Percentiles rank a stretch among this genome's conserved stretches.
These are phyloP conservation scores for Grus americana DNA, from an alignment of 2,113 vertebrate species.

Conservation along the genomic window DNA sequence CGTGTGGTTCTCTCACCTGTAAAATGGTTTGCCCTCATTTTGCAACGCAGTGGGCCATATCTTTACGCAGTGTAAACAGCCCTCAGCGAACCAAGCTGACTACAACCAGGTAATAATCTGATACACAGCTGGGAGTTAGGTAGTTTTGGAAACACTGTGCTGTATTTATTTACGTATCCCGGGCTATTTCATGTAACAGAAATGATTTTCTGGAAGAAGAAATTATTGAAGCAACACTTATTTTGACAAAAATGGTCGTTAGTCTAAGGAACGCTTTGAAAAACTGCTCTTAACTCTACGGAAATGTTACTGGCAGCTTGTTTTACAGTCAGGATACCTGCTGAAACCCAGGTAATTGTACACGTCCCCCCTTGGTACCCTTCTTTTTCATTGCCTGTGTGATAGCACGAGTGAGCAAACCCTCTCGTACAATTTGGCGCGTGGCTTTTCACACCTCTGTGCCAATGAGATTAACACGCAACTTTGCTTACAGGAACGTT, in stretches of 20 bases:
- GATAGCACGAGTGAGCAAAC: accelerated
- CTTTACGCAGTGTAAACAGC: neutral
- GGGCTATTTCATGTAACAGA: neutral
- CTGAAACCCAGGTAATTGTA: neutral
- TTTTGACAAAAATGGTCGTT: neutral
- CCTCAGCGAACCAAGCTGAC: neutral
- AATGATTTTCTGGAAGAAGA: neutral
- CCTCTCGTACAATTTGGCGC: neutral
- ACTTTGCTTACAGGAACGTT: neutral
- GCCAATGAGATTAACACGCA: neutral
- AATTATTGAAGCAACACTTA: neutral
- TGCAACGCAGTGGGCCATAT: neutral
- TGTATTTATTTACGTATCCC: neutral
- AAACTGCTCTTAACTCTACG: neutral
- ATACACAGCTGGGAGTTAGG: neutral
- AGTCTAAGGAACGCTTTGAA: neutral
- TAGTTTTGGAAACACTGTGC: neutral
- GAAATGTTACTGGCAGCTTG: neutral
- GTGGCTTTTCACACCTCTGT: neutral
- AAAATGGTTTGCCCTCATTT: neutral
- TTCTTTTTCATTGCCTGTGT: neutral
- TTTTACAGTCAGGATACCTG: neutral
- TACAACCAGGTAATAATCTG: neutral
- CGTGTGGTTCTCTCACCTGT: neutral
- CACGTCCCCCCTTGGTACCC: neutral